Evolutionary conservation across 2,113 vertebrate genomes (phyloP).

Genomic region (Gymnorhina tibicen): DNA sequence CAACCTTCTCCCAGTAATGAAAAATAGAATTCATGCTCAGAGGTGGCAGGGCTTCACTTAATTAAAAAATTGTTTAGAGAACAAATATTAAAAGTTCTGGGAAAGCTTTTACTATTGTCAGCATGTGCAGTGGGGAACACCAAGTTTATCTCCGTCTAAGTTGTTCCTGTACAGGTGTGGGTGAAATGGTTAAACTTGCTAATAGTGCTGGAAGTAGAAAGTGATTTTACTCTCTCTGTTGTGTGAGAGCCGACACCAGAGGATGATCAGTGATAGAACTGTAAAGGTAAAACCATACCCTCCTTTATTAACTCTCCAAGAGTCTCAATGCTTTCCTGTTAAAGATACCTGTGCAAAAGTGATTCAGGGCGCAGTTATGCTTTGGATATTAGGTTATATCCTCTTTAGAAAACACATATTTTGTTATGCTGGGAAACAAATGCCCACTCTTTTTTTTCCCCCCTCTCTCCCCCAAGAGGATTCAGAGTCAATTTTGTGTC

Average conservation of each 20-base stretch:
- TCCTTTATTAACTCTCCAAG: not conserved
- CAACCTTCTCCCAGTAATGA: not conserved
- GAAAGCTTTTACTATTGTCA: not conserved
- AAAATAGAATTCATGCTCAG: not conserved
- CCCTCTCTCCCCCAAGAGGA: not conserved
- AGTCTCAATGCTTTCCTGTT: not conserved
- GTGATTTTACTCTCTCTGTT: not conserved
- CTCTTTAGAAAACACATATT: not conserved
- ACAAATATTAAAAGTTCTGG: not conserved
- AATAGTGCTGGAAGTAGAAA: not conserved
- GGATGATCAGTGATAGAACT: not conserved
- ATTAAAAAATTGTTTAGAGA: not conserved
- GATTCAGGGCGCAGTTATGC: not conserved
- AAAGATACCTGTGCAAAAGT: not conserved
- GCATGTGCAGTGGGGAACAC: not conserved
- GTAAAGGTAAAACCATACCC: not conserved
- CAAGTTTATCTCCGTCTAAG: fast-evolving
- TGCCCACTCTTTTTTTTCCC: fast-evolving
- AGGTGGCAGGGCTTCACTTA: not conserved
- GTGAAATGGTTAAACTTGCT: not conserved
- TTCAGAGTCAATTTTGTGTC: not conserved
- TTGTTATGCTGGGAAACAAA: not conserved
- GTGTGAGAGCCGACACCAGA: not conserved
- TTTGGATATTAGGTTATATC: not conserved
- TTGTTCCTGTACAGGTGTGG: not conserved